phyloP scores from a whole-genome alignment of 2,113 vertebrate species.

The Rhinolophus ferrumequinum region DNA sequence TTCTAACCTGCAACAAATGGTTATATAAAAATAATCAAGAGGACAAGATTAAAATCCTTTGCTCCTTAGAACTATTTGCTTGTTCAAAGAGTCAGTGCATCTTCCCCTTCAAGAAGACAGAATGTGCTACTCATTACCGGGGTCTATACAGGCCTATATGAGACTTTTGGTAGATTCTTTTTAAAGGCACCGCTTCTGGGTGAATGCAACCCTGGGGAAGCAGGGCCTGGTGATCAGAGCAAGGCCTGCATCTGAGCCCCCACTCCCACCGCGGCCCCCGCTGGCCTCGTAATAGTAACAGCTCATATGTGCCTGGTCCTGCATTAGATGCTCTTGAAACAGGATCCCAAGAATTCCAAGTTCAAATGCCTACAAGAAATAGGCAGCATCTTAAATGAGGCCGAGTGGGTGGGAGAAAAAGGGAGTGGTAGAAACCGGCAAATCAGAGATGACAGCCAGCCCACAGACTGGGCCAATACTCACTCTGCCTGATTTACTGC shows the following conservation, averaged over 20 bases:
- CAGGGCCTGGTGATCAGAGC: background rate
- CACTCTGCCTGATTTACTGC: background rate
- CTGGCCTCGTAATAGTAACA: background rate
- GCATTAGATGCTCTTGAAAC: background rate
- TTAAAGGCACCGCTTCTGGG: background rate
- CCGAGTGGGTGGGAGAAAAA: background rate
- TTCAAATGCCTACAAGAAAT: background rate
- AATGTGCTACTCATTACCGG: background rate
- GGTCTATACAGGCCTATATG: background rate
- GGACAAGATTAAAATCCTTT: background rate
- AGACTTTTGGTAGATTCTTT: background rate
- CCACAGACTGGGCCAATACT: background rate
- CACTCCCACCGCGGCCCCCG: background rate
- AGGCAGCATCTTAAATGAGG: background rate
- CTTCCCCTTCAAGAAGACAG: background rate
- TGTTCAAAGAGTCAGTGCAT: background rate
- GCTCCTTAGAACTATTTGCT: background rate
- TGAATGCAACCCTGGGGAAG: background rate
- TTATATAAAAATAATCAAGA: background rate
- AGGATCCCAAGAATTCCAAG: background rate
- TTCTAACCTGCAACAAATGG: background rate
- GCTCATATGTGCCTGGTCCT: background rate
- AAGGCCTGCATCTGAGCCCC: background rate
- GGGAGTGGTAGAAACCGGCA: background rate
- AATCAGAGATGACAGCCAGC: background rate